Conservation (phyloP, 2,888 invertebrate genomes). For the Lutraria lutraria region DNA sequence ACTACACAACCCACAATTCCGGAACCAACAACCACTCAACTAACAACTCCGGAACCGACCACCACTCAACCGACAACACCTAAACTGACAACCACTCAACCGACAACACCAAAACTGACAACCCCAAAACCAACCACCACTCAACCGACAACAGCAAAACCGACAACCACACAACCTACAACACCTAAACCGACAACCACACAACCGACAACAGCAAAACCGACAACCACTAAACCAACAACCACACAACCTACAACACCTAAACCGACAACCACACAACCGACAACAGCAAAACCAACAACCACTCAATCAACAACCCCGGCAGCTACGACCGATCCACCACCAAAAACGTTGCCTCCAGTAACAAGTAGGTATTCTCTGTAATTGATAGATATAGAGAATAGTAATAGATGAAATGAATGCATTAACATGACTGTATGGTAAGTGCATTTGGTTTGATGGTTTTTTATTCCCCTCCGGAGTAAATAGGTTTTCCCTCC, state of each 20-base stretch:
- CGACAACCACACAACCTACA: neutral
- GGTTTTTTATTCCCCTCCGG: no score
- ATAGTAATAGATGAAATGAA: neutral
- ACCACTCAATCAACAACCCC: neutral
- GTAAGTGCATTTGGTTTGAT: no score
- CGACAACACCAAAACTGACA: neutral
- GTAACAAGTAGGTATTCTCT: constrained; percentile 7
- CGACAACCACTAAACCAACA: neutral
- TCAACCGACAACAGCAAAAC: neutral
- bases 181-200: neutral
- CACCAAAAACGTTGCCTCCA: constrained; percentile 27
- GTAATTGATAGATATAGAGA: neutral
- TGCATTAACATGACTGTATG: no score
- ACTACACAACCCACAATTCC: neutral
- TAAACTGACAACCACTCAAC: neutral
- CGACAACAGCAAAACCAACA: neutral
- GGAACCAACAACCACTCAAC: neutral
- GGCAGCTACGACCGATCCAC: constrained; percentile 17
- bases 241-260: neutral
- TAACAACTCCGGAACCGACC: neutral
- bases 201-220: no score
- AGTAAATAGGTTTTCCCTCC: no score
- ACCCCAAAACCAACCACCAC: neutral
- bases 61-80: neutral
- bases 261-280: neutral